Evolutionary conservation across 1,140 invertebrate species (phyloP).

Genomic region (Rhysida immarginata): DNA sequence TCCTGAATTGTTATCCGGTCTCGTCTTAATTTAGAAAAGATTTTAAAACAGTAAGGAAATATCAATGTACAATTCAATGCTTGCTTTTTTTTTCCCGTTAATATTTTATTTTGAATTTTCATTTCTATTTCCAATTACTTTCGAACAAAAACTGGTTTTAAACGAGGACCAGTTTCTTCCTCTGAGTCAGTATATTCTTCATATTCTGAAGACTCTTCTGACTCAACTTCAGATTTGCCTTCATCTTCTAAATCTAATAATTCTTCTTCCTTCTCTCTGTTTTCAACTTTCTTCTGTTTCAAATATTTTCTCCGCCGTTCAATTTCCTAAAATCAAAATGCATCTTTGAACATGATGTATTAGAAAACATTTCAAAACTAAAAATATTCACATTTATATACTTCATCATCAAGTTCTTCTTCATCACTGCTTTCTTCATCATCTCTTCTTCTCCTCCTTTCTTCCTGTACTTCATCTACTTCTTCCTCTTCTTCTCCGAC

Average conservation of each 20-base stretch:
- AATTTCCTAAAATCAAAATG: slow-evolving; percentile 17
- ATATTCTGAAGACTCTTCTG: slow-evolving; percentile 55
- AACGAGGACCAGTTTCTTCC: slow-evolving; percentile 66
- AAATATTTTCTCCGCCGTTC: slow-evolving; percentile 18
- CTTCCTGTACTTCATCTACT: slow-evolving; percentile 13
- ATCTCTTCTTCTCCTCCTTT: slow-evolving; percentile 13
- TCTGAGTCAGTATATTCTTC: slow-evolving; percentile 78
- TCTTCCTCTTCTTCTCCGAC: slow-evolving; percentile 33
- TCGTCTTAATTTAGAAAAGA: too few relatives aligned
- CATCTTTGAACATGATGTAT: too few relatives aligned
- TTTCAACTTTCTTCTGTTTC: slow-evolving; percentile 35
- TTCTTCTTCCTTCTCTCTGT: slow-evolving; percentile 48
- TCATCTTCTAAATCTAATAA: slow-evolving; percentile 52
- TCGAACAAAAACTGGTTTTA: slow-evolving; percentile 94
- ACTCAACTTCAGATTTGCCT: slow-evolving; percentile 43
- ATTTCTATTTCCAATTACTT: too few relatives aligned
- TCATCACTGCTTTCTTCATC: slow-evolving; percentile 27
- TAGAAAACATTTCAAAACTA: too few relatives aligned
- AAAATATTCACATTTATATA: slow-evolving; percentile 8
- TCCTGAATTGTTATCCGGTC: slow-evolving; percentile 92
- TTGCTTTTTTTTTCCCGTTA: too few relatives aligned
- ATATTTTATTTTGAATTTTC: too few relatives aligned
- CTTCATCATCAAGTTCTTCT: slow-evolving; percentile 23
- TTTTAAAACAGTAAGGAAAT: too few relatives aligned
- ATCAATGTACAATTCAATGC: too few relatives aligned